A percentile compares a stretch with the other conserved stretches of the same genome.
Conservation (phyloP, 2,888 invertebrate genomes). For the Drosophila fungiperda region DNA sequence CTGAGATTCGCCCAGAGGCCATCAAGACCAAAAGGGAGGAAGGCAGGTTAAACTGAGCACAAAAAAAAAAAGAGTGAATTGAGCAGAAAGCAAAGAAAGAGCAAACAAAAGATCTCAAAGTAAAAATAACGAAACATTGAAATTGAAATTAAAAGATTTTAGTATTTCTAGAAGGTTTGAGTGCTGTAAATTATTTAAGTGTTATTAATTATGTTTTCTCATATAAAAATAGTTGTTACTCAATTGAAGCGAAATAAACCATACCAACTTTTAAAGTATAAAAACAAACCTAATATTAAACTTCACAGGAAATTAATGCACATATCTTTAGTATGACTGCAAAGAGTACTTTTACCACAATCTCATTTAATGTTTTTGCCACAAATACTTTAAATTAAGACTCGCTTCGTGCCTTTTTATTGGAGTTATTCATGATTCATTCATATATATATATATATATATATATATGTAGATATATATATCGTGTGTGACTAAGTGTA, state of each 20-base stretch:
- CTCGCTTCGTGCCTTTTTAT: not conserved
- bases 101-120: not conserved
- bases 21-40: not conserved
- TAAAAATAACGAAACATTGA: slow-evolving; percentile 6
- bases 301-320: not conserved
- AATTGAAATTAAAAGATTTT: slow-evolving; percentile 12
- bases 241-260: not conserved
- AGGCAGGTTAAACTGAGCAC: slow-evolving; percentile 1
- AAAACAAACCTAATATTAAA: not conserved
- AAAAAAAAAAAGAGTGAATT: slow-evolving; percentile 9
- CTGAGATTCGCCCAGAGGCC: slow-evolving; percentile 12
- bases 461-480: not conserved
- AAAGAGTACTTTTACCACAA: not conserved
- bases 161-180: not conserved
- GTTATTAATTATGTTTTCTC: not conserved
- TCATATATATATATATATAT: not conserved
- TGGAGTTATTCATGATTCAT: not conserved
- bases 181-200: not conserved
- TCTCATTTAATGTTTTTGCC: slow-evolving; percentile 8
- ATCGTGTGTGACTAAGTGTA: not conserved
- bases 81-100: slow-evolving; percentile 17
- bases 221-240: not conserved
- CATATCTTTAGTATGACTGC: not conserved
- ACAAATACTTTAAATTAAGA: slow-evolving; percentile 16
- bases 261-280: not conserved